These are phyloP conservation scores for Chironomus striatipennis DNA, from an alignment of 1,140 invertebrate genomes.

Conservation along the genomic window DNA sequence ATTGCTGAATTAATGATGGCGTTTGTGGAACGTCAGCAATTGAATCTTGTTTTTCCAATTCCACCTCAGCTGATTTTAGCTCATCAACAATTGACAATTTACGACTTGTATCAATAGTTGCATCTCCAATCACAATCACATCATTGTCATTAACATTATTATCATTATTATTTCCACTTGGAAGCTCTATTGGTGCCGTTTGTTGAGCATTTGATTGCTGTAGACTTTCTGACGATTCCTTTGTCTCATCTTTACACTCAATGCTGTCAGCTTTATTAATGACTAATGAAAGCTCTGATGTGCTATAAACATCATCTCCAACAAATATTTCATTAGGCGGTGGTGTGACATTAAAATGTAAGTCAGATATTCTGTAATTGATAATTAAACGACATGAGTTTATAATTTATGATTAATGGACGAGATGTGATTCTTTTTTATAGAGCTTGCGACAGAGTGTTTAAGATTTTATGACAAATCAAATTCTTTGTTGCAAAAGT, in stretches of 20 bases:
- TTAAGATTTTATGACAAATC: too few relatives aligned
- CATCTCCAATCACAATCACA: neutral
- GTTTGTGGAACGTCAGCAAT: neutral
- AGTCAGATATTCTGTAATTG: constrained; percentile 26
- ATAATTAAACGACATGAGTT: constrained; percentile 1
- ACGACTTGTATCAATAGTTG: neutral
- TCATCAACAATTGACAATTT: neutral
- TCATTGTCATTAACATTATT: neutral
- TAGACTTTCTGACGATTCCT: neutral
- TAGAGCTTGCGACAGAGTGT: too few relatives aligned
- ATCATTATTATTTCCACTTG: neutral
- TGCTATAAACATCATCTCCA: neutral
- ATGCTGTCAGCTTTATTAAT: constrained; percentile 19
- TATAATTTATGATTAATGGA: neutral
- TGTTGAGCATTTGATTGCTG: neutral
- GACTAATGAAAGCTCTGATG: neutral
- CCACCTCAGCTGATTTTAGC: neutral
- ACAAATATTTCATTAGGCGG: neutral
- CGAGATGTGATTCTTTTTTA: too few relatives aligned
- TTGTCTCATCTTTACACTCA: neutral
- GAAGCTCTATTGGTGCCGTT: neutral
- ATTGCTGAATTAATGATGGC: neutral
- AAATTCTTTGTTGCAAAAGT: too few relatives aligned
- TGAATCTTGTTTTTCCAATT: neutral
- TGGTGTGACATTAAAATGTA: constrained; percentile 25